Evolutionary conservation across 2,888 invertebrate genomes (phyloP), one percentile per base, ranked within the genome.

Genomic region (Thelaira solivaga): DNA sequence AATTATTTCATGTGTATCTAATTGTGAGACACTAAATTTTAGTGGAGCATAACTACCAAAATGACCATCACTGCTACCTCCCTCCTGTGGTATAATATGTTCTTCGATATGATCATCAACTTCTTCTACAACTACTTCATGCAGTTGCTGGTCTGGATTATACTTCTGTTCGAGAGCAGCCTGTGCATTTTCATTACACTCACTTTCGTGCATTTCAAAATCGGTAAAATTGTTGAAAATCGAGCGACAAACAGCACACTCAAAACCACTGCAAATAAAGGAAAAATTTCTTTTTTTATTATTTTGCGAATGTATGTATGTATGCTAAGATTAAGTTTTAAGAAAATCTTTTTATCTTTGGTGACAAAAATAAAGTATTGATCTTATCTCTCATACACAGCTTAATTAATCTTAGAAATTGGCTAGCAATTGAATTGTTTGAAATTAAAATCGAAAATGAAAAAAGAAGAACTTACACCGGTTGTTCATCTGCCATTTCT

Each of bases 191-290:
- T 82, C 84, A 59, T 82, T 82, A 73, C 88, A 87, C 61, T 86
- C 86, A 76, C 81, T 82, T 74, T 88, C 88, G 47, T 87, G 88
- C 77, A 86, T 83, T 80, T 88, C 88, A 72, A 88, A 89, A 68
- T 86, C 86, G 39, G 83, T 83, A 72, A 88, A 88, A 71, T 87
- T 86, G 72, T 87, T 86, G 39, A 88, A 88, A 47, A 87, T 85
- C 43, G 85, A 83, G 49, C 86, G 86, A 73, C 88, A 88, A 26
- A 87, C 83, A 62, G 87, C 87, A 75, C 88, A 88, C 76, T 89
- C 88, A 67, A 86, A 88, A 71, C 83, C 85, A 41, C 86, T 88
- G 49, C 3, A 55, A 81, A 41, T 71, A 49, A 34, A 67, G 4
- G 2, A 53, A 41, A 16, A 53, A 51, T 39, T 4, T n/a, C n/a